Evolutionary conservation across 2,797 vertebrate species (phyloP).

Genomic region (Sebastes taczanowskii): DNA sequence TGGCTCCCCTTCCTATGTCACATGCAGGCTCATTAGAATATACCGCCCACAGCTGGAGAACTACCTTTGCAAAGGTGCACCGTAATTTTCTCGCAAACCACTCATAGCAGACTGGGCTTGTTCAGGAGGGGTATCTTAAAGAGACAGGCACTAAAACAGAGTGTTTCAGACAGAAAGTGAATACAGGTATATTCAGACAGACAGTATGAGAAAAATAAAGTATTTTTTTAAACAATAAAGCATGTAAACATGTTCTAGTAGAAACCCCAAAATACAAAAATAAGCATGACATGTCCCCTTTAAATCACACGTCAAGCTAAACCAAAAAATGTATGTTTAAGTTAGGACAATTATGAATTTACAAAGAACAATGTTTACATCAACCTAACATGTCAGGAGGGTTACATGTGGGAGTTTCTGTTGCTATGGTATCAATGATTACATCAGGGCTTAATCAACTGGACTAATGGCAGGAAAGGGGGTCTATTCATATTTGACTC

Average conservation of each 20-base stretch:
- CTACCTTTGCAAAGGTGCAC: too few relatives aligned
- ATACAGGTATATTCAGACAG: not conserved
- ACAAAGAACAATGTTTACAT: not conserved
- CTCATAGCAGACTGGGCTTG: too few relatives aligned
- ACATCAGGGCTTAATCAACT: not conserved
- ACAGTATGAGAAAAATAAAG: not conserved
- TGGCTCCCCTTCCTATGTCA: too few relatives aligned
- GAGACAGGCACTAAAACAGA: too few relatives aligned
- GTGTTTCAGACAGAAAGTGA: not conserved
- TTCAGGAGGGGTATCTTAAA: not conserved
- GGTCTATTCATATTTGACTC: not conserved
- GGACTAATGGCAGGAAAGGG: not conserved
- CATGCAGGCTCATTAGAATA: too few relatives aligned
- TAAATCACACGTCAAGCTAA: not conserved
- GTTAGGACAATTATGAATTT: not conserved
- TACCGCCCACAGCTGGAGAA: too few relatives aligned
- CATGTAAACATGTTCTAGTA: not conserved
- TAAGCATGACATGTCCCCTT: not conserved
- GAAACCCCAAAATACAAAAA: not conserved
- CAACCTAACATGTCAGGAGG: not conserved
- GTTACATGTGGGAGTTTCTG: not conserved
- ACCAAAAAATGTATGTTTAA: not conserved
- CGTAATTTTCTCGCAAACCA: too few relatives aligned
- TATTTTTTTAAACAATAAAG: not conserved
- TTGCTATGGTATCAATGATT: not conserved